Conservation (phyloP, 2,113 vertebrate species). For the Myiopsitta monachus region DNA sequence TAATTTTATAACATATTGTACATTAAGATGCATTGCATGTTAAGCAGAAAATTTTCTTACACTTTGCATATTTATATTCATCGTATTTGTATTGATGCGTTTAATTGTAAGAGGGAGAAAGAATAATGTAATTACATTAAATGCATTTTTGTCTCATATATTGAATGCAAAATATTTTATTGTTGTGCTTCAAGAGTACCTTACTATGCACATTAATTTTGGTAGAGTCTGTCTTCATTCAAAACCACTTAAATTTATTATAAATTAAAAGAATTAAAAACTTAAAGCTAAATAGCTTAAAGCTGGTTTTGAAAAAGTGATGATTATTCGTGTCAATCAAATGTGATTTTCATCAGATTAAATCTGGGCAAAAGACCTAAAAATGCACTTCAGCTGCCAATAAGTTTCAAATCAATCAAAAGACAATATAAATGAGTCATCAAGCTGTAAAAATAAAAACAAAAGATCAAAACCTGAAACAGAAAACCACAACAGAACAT, state of each 20-base stretch:
- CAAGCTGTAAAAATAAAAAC: neutral
- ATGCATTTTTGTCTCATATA: neutral
- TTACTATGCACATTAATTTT: neutral
- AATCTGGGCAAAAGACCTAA: conserved; percentile 38
- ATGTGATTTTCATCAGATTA: conserved; percentile 42
- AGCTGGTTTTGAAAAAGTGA: neutral
- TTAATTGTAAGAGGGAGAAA: neutral
- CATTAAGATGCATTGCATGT: neutral
- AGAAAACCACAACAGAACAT: neutral
- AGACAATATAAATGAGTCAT: conserved; percentile 19
- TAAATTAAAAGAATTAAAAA: conserved; percentile 31
- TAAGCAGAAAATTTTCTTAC: neutral
- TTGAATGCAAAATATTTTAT: neutral
- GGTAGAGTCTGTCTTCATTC: neutral
- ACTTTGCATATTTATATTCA: neutral
- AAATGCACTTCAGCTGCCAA: conserved; percentile 24
- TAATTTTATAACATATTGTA: neutral
- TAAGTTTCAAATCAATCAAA: conserved; percentile 53
- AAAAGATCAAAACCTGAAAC: neutral
- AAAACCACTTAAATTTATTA: conserved; percentile 3
- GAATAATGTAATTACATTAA: neutral
- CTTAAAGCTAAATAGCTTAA: neutral
- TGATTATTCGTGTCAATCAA: conserved; percentile 56
- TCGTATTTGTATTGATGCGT: neutral
- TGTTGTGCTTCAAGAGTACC: neutral